Evolutionary conservation across 2,797 vertebrate genomes (phyloP), one percentile per base, ranked within the genome.

Genomic region (Knipowitschia caucasica): DNA sequence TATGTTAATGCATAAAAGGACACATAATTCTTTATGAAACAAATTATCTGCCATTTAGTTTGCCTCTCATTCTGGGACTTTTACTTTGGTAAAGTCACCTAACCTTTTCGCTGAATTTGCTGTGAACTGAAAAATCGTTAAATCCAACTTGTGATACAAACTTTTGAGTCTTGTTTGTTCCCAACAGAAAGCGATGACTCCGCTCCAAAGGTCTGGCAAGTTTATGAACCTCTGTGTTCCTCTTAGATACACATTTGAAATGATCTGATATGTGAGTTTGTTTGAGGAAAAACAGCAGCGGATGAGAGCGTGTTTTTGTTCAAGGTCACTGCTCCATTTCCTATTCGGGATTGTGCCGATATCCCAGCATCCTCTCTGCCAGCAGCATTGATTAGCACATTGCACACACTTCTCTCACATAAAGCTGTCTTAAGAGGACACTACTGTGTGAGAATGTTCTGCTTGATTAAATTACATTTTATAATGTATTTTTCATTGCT

Each of bases 321-420:
- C 83, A 85, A 85, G 85, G 85, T 87, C 83, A 81, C 33, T 12
- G 18, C 66, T 80, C 75, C 62, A 83, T 82, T 84, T 84, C 80
- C 69, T 76, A 74, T 83, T 80, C 51, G 63, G 60, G 75, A 75
- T 78, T 62, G 54, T 67, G 78, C 72, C 62, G 57, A 71, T 75
- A 67, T 87, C 75, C 80, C 66, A 77, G 77, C 81, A 83, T 80
- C 78, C 85, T 80, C 67, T 82, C 72, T 83, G 81, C 83, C 77
- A 76, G 77, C 62, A 76, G 77, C 85, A 85, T 85, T 83, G 83
- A 87, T 87, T 87, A 85, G 76, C 59, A 84, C 75, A 74, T 79
- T 73, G 72, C 46, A n/a, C 69, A 59, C 62, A 8, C 4, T 53
- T 52, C 52, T 9, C 52, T 53, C 39, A 46, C 20, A 58, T 30